Evolutionary conservation across 2,888 invertebrate genomes (phyloP), one percentile per base, ranked within the genome.

Genomic region (Thecocarcelia acutangulata): DNA sequence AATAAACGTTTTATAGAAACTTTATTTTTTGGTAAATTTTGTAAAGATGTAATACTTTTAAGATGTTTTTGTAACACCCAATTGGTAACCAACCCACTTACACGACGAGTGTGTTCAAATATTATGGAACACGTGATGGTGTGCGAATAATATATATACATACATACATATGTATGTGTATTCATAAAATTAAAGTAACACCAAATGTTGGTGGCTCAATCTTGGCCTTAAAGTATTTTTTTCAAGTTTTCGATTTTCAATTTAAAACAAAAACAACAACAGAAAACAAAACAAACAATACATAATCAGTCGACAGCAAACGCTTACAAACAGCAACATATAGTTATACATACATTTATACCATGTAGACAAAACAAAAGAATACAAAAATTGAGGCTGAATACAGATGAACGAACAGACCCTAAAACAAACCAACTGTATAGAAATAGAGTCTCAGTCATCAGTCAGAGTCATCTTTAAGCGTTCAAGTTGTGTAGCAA

Each of bases 201-300:
- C 63, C 40, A 48, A 56, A 44, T 69, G 61, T 52, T 80, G 74
- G 63, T 80, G 80, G 64, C 76, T 72, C 76, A 68, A 76, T 72
- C 72, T 76, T 80, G 80, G 80, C 80, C 80, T 80, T 80, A 72
- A 76, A 58, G 48, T 56, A 13, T 12, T 56, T 64, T 80, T 70
- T 66, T 28, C 28, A 12, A 8, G 15, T 46, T 66, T 56, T 48
- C 17, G 48, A 17, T 66, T 58, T 68, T 68, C 37, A 37, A 40
- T 28, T 28, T 40, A 61, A 46, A 68, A 40, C 28, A 64, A 19
- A 46, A 50, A 11, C 42, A 12, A 48, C 13, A 52, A 72, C 54
- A 61, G 66, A 61, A 46, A 52, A 44, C 28, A 44, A 68, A 56
- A 42, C 21, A 68, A 61, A 74, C 68, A 68, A 61, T 46, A 75